These are phyloP conservation scores for Smutsia gigantea DNA, from an alignment of 2,797 vertebrate genomes.

Conservation along the genomic window DNA sequence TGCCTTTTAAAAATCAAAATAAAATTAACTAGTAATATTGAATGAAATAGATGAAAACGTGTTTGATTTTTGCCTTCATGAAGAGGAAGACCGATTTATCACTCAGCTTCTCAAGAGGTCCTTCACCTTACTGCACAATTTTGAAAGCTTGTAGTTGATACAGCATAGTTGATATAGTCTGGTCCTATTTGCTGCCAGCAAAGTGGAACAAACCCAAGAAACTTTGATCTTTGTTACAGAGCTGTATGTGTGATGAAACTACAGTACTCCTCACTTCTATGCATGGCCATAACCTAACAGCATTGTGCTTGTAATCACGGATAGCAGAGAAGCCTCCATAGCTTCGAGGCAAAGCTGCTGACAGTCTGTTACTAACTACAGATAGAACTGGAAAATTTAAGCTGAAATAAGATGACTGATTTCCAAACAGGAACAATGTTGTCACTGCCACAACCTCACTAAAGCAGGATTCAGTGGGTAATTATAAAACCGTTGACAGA, in stretches of 20 bases:
- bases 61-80: constrained; percentile 18
- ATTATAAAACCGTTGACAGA: neutral
- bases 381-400: neutral
- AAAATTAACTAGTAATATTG: constrained; percentile 58
- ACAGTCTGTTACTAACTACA: neutral
- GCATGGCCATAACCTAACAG: neutral
- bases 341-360: neutral
- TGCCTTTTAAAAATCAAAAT: constrained; percentile 69
- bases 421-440: neutral
- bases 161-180: neutral
- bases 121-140: neutral
- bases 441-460: constrained; percentile 7
- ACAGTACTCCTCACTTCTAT: neutral
- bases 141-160: neutral
- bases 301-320: neutral
- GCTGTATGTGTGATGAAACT: neutral
- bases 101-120: neutral
- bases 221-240: constrained; percentile 19
- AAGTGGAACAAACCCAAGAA: constrained; percentile 18
- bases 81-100: constrained; percentile 9
- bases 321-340: neutral
- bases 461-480: neutral
- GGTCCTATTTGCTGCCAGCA: constrained; percentile 32
- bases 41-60: constrained; percentile 48
- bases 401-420: neutral